These are phyloP conservation scores for Enteromius anoplus DNA, from an alignment of 2,797 vertebrate species.

Conservation along the genomic window DNA sequence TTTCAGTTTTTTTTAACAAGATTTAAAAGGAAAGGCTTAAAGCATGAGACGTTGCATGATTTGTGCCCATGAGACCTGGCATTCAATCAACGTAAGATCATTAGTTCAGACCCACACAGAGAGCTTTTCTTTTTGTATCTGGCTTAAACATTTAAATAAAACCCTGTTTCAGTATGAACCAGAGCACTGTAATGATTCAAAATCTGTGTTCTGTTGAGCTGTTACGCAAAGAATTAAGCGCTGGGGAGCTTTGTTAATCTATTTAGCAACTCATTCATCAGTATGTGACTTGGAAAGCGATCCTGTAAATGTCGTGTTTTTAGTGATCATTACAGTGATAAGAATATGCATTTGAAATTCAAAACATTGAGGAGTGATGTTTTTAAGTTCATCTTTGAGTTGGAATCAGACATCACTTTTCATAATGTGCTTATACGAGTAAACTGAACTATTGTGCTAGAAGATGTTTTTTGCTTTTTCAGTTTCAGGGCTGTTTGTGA, in stretches of 20 bases:
- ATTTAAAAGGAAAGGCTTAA: conserved; percentile 50
- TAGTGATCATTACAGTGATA: background rate
- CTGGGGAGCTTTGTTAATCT: background rate
- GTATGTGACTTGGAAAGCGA: background rate
- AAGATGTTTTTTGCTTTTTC: conserved; percentile 25
- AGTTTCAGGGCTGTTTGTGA: conserved; percentile 19
- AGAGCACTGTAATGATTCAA: conserved; percentile 60
- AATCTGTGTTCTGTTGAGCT: conserved; percentile 46
- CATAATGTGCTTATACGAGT: background rate
- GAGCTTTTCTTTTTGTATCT: conserved; percentile 69
- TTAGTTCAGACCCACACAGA: conserved; percentile 41
- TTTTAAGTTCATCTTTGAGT: conserved; percentile 18
- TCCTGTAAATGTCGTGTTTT: conserved; percentile 26
- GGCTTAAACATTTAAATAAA: conserved; percentile 72
- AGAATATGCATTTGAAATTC: conserved; percentile 21
- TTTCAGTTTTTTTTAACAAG: conserved; percentile 47
- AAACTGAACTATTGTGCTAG: conserved; percentile 22
- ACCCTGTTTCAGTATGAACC: conserved; percentile 63
- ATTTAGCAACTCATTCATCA: background rate
- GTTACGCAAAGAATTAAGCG: conserved; percentile 20
- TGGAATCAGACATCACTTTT: background rate
- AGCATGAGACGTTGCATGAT: conserved; percentile 44
- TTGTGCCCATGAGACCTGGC: conserved; percentile 24
- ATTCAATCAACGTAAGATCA: conserved; percentile 23
- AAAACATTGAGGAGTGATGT: background rate